Percentiles rank a stretch among this genome's conserved stretches.
Evolutionary conservation across 2,888 invertebrate species (phyloP).

Genomic region (Cataglyphis livida): DNA sequence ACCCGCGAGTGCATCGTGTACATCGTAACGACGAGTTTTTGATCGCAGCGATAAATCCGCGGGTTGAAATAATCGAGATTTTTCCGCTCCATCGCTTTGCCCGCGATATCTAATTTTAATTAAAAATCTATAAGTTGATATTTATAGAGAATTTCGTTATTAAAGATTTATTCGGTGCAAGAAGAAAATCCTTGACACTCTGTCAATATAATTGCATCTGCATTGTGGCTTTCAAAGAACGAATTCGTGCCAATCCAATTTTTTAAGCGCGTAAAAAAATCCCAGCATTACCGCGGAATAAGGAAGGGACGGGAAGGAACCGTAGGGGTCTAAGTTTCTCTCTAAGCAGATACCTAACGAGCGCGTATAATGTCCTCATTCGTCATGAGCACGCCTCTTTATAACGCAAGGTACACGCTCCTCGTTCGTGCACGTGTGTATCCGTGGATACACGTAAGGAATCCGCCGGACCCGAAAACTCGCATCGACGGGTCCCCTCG

Average conservation of each 20-base stretch:
- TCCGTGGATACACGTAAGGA: constrained; percentile 1
- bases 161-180: neutral
- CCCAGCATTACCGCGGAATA: neutral
- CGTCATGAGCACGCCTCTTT: constrained; percentile 76
- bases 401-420: constrained; percentile 29
- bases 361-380: constrained; percentile 80
- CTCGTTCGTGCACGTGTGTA: neutral
- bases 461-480: constrained; percentile 38
- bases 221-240: neutral
- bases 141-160: neutral
- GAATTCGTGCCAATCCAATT: neutral
- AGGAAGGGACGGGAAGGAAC: constrained; percentile 41
- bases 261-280: neutral
- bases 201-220: neutral
- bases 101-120: neutral
- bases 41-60: constrained; percentile 39
- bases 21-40: constrained; percentile 41
- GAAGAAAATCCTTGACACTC: neutral
- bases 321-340: constrained; percentile 70
- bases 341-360: constrained; percentile 78
- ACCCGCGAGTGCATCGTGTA: constrained; percentile 34
- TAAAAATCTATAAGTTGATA: neutral
- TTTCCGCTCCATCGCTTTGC: neutral
- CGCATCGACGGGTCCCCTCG: constrained; percentile 55
- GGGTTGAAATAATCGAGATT: neutral